Evolutionary conservation across 1,140 invertebrate species (phyloP).

Genomic region (Lepidostoma basale): DNA sequence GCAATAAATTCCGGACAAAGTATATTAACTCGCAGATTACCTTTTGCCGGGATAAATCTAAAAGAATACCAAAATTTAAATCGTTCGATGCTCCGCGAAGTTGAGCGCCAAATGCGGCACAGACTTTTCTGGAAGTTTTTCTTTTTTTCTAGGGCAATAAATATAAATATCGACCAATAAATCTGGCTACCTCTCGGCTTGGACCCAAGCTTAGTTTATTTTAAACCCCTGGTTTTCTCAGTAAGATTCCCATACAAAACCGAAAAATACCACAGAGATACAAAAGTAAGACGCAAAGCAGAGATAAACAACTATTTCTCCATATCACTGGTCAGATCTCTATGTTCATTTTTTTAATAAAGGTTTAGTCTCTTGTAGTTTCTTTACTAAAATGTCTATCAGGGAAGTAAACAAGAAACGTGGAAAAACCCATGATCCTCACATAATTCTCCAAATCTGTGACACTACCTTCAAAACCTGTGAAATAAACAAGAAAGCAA

Average conservation of each 20-base stretch:
- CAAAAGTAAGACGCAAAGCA: not conserved
- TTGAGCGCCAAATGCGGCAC: not conserved
- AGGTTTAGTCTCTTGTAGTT: too few relatives aligned
- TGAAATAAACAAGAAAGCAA: too few relatives aligned
- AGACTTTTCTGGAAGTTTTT: not conserved
- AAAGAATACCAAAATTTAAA: conserved; percentile 21
- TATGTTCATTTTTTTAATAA: too few relatives aligned
- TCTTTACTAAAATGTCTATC: too few relatives aligned
- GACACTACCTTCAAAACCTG: too few relatives aligned
- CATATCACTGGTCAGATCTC: too few relatives aligned
- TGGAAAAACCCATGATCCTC: too few relatives aligned
- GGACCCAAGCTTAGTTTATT: conserved; percentile 23
- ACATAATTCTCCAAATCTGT: too few relatives aligned
- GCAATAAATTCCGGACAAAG: conserved; percentile 23
- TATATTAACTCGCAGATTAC: conserved; percentile 24
- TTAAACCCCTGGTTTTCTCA: conserved; percentile 27
- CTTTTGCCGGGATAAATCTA: conserved; percentile 11
- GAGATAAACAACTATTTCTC: not conserved
- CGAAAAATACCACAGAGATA: conserved; percentile 3
- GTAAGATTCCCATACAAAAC: not conserved
- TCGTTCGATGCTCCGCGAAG: not conserved
- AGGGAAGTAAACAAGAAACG: too few relatives aligned
- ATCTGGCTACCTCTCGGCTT: conserved; percentile 12
- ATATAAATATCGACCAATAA: conserved; percentile 29
- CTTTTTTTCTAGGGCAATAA: conserved; percentile 8